phyloP scores from a whole-genome alignment of 2,888 invertebrate genomes.

The Drosophila borealis region DNA sequence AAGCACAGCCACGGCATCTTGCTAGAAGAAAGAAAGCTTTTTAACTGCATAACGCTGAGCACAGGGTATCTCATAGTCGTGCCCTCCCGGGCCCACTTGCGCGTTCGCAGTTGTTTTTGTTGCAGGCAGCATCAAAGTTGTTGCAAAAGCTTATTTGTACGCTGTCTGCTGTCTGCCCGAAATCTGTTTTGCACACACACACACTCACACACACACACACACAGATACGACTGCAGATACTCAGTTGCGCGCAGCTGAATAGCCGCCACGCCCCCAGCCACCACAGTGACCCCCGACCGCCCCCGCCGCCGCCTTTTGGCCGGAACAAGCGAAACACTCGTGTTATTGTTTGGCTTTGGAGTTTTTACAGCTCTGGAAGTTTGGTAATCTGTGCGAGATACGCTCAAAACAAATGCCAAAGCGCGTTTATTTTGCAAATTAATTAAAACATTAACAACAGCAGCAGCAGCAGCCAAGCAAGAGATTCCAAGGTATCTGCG shows the following conservation, averaged over 20 bases:
- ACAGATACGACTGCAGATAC: constrained; percentile 38
- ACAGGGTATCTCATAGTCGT: background rate
- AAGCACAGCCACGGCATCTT: no score
- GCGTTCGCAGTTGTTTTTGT: constrained; percentile 29
- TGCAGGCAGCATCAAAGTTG: constrained; percentile 39
- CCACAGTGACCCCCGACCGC: background rate
- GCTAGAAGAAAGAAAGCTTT: background rate
- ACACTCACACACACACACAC: no score
- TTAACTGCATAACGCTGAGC: background rate
- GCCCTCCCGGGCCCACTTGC: background rate
- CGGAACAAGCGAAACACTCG: constrained; percentile 13
- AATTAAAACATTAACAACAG: constrained; percentile 69
- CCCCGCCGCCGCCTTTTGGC: background rate
- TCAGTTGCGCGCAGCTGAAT: constrained; percentile 17
- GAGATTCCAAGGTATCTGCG: constrained; percentile 17
- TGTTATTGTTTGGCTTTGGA: constrained; percentile 40
- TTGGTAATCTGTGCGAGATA: constrained; percentile 42
- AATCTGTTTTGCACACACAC: constrained; percentile 60
- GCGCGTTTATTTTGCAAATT: constrained; percentile 64
- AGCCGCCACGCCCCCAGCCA: background rate
- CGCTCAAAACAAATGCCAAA: constrained; percentile 35
- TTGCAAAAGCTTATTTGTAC: constrained; percentile 70
- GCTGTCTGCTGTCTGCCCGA: constrained; percentile 44
- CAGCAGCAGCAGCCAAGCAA: constrained; percentile 9
- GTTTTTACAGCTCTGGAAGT: constrained; percentile 32